Percentiles rank a stretch among this genome's conserved stretches.
Conservation (phyloP, 2,888 invertebrate species). For the Pseudococcus viburni region DNA sequence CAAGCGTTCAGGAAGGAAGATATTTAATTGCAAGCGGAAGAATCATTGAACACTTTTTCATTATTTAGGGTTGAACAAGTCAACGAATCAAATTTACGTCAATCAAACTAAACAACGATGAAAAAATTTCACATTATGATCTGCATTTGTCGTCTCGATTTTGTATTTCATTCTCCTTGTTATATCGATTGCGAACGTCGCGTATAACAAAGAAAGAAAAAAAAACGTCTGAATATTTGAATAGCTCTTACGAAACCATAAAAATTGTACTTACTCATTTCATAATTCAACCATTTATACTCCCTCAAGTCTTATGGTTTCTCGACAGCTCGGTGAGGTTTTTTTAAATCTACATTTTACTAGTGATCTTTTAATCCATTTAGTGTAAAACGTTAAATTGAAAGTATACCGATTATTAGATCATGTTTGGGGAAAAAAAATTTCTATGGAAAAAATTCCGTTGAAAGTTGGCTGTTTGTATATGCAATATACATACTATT, state of each 20-base stretch:
- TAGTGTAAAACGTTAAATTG: background rate
- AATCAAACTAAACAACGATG: constrained; percentile 17
- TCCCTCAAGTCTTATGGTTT: constrained; percentile 54
- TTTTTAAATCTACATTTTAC: background rate
- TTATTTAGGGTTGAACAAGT: constrained; percentile 21
- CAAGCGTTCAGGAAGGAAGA: background rate
- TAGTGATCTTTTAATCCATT: constrained; percentile 26
- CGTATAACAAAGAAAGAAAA: constrained; percentile 12
- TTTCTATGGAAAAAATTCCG: background rate
- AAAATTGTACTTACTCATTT: constrained; percentile 38
- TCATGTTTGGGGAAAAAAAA: background rate
- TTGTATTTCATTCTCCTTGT: background rate
- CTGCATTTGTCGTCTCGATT: constrained; percentile 7
- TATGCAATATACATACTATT: background rate
- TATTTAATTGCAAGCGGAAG: constrained; percentile 11
- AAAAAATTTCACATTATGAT: background rate
- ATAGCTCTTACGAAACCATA: constrained; percentile 53
- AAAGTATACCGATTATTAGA: background rate
- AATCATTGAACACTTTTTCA: constrained; percentile 14
- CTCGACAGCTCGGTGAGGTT: background rate
- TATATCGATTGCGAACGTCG: constrained; percentile 23
- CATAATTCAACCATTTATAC: constrained; percentile 40
- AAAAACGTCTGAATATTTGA: constrained; percentile 20
- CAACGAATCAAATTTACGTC: constrained; percentile 18
- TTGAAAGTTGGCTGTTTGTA: background rate